These are phyloP conservation scores for Mus spretus DNA, from an alignment of 2,797 vertebrate species.

Conservation along the genomic window DNA sequence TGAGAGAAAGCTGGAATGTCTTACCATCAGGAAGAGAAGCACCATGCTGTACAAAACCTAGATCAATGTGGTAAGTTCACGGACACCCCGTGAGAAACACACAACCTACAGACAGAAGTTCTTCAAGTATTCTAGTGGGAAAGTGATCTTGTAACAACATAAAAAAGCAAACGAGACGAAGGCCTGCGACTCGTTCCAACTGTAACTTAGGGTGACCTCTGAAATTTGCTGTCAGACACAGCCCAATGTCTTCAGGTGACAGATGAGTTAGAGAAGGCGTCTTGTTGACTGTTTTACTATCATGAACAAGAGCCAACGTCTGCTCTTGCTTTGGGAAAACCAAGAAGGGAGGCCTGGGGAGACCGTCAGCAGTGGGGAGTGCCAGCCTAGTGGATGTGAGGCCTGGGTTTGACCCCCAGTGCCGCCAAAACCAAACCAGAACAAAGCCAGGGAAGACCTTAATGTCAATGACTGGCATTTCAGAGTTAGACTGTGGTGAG, in stretches of 20 bases:
- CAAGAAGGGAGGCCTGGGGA: neutral
- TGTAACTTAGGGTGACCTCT: neutral
- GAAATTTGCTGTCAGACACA: neutral
- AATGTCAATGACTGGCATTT: neutral
- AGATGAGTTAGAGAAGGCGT: neutral
- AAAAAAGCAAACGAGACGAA: neutral
- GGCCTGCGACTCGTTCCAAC: neutral
- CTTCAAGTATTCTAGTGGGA: neutral
- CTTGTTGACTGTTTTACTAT: neutral
- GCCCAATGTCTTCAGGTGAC: neutral
- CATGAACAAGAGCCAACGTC: neutral
- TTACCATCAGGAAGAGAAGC: neutral
- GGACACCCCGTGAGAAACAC: accelerated
- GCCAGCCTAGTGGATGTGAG: neutral
- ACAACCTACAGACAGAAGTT: accelerated
- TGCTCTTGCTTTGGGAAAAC: conserved; percentile 19
- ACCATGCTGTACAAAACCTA: neutral
- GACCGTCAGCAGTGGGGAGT: neutral
- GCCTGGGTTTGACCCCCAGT: neutral
- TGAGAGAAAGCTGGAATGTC: neutral
- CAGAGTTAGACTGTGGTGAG: conserved; percentile 37
- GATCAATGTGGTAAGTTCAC: accelerated
- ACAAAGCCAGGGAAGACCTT: conserved; percentile 26
- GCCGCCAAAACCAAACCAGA: neutral
- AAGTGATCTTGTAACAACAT: neutral